Base-by-base conservation (phyloP, 2,888 invertebrate species). In the Synergus umbraculus region DNA sequence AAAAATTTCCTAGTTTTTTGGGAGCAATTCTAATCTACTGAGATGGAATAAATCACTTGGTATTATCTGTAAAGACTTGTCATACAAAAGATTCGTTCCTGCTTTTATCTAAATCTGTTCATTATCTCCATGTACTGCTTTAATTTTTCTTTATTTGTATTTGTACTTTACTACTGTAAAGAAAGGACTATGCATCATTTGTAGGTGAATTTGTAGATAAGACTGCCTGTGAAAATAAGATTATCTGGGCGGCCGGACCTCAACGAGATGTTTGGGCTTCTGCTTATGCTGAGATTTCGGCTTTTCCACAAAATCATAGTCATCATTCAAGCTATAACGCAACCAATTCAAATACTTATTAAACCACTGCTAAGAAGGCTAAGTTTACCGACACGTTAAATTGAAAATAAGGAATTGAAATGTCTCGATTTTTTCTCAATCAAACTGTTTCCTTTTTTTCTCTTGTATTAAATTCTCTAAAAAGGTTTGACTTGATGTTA, bases 61-160 rank as follows among this genome's bases (percentile, higher is more conserved):
- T 29, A 29, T 67, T 67, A 67, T 29, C 44, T 9, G 46, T 22
- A 49, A 69, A 69, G 69, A 69, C 29, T 15, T 49, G 29, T 10
- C 37, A 54, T 37, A 54, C 37, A 73, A 73, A 73, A 54, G 41
- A 37, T 13, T 54, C 37, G 54, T 37, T n/a, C 37, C 37, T 29
- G 8, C 4, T 8, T 29, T 29, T 73, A 73, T 73, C 73, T 54
- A 49, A 54, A 73, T 54, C 12, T 49, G 37, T 37, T 46, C 37
- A 54, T 54, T 73, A 73, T 73, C 73, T 73, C 37, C 9, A 54
- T 13, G 15, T 73, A n/a, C 18, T 10, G n/a, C 29, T 29, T 73
- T 54, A 73, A 73, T 73, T 73, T 73, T n/a, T 37, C 73, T 29
- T 44, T 69, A 73, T 73, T 54, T 73, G 73, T 29, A 29, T 29